Evolutionary conservation across 1,140 invertebrate species (phyloP).

Genomic region (Drosophila lini): DNA sequence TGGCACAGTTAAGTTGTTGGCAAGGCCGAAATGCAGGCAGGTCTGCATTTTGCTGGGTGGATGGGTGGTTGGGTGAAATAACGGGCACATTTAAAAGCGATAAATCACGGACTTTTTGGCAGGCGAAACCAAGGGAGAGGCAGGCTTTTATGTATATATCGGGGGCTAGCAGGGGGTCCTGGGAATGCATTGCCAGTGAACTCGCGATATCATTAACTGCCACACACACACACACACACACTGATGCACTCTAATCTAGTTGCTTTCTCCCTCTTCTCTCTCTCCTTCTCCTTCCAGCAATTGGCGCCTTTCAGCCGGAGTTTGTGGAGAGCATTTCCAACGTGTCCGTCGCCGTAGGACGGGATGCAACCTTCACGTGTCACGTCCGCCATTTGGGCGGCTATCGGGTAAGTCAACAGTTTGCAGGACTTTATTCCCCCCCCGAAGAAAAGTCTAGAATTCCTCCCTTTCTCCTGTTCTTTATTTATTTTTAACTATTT

Average conservation of each 20-base stretch:
- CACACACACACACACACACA: constrained; percentile 47
- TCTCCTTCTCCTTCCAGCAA: constrained; percentile 41
- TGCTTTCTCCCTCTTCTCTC: constrained; percentile 13
- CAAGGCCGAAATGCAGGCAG: constrained; percentile 35
- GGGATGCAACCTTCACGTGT: constrained; percentile 95
- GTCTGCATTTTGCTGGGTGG: neutral
- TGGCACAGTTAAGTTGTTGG: constrained; percentile 63
- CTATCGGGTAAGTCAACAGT: constrained; percentile 91
- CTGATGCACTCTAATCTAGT: constrained; percentile 66
- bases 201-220: constrained; percentile 79
- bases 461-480: neutral
- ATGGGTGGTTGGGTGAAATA: neutral
- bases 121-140: constrained; percentile 35
- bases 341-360: constrained; percentile 92
- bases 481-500: neutral
- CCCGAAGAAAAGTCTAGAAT: too few species aligned
- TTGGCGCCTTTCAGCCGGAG: constrained; percentile 91
- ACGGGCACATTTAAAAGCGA: constrained; percentile 78
- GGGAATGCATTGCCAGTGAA: constrained; percentile 32
- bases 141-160: constrained; percentile 5
- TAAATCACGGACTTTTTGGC: constrained; percentile 78
- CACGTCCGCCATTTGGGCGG: constrained; percentile 93
- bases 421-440: neutral
- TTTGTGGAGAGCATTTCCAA: constrained; percentile 93
- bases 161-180: neutral